Percentiles rank a stretch among this genome's conserved stretches.
Conservation (phyloP, 2,113 vertebrate genomes). For the Pterocles orientalis region DNA sequence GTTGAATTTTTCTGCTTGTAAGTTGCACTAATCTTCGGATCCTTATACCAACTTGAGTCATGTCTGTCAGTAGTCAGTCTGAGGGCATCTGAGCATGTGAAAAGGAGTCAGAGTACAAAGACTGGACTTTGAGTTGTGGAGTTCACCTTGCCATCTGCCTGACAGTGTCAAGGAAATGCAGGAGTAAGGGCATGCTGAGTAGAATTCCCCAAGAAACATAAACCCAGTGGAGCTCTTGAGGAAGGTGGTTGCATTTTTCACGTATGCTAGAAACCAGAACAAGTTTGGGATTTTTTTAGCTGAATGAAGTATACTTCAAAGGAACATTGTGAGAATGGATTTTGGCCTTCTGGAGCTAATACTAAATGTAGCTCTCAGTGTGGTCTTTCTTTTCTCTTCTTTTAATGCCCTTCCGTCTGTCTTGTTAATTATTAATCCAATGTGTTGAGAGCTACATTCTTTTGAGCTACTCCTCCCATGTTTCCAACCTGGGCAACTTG, state of each 20-base stretch:
- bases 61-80: not conserved
- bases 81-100: not conserved
- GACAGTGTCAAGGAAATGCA: not conserved
- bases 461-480: conserved; percentile 26
- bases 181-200: not conserved
- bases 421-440: conserved; percentile 61
- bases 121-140: conserved; percentile 19
- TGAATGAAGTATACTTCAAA: not conserved
- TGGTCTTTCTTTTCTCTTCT: not conserved
- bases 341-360: not conserved
- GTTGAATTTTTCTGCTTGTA: not conserved
- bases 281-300: not conserved
- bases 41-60: not conserved
- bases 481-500: conserved; percentile 23
- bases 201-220: not conserved
- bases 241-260: not conserved
- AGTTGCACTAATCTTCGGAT: not conserved
- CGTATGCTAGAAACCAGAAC: not conserved
- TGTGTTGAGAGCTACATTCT: not conserved
- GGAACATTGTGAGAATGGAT: not conserved
- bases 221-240: not conserved
- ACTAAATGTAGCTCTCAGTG: not conserved
- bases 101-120: conserved; percentile 7
- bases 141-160: not conserved
- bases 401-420: not conserved